Base-by-base conservation (phyloP, 1,140 invertebrate species). In the Aphelinus atriplicis region DNA sequence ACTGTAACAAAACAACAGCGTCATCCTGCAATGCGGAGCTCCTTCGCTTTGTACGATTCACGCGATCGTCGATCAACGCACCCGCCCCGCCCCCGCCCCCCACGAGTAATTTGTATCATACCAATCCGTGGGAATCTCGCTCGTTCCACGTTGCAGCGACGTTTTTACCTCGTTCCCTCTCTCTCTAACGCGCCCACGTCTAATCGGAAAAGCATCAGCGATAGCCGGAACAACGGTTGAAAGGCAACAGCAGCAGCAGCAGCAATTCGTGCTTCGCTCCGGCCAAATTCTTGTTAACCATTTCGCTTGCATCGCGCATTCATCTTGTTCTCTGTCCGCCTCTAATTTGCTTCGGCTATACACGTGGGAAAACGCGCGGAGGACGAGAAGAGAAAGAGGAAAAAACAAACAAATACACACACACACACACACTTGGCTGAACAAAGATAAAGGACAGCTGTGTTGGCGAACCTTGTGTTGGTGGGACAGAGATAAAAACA, bases 1-100 rank as follows among this genome's bases (percentile, higher is more conserved):
- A 90, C 89, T 90, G 78, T 66, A 74, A 69, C 4, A 79, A 75
- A 57, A n/a, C 53, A 74, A 69, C 6, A 78, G 51, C 9, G 51
- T 53, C 4, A 4, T 6, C 51, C 51, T 53, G 51, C 4, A 53
- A 53, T 26, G 26, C 26, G 26, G 26, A 26, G 26, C 26, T 26
- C 26, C 26, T 26, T 26, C 26, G 26, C 26, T 26, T 26, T 26
- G 26, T 26, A 26, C 26, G 26, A 60, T 4, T 60, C 58, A 60
- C 7, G 7, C 1, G 4, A 26, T 10, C 58, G n/a, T 60, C 58
- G 58, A 60, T 60, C n/a, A 60, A 4, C 4, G 3, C 51, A 53
- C 4, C 51, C 4, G 51, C 51, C 9, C 51, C 51, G 10, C 58
- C 42, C 58, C 4, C 58, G 1, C 58, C 58, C 58, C 58, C 26